Base-by-base conservation (phyloP, 2,113 vertebrate genomes). In the Seriola dumerili region DNA sequence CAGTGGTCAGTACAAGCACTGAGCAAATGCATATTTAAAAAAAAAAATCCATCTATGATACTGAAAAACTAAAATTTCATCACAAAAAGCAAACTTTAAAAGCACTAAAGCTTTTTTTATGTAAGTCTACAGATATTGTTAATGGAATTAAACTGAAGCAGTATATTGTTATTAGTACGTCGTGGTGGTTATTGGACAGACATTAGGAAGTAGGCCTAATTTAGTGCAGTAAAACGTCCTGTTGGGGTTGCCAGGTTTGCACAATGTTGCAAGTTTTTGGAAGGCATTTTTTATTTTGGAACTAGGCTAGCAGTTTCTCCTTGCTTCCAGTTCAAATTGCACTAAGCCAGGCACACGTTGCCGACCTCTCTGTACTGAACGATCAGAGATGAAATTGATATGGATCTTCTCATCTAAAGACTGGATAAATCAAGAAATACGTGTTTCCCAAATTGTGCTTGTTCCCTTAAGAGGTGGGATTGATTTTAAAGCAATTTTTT, bases 401-500 rank as follows among this genome's bases (percentile, higher is more conserved):
- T 72, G 25, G 54, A 85, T 73, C 46, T 59, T 78, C 6, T 71
- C 48, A 54, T 69, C 11, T 73, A 52, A 70, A 29, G n/a, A n/a
- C 25, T 34, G 13, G 50, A 13, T 72, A 65, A 44, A 84, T 79
- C 68, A 72, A 79, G 66, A 84, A 88, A 87, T 69, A 64, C 42
- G 29, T 1, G 19, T 68, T 80, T 77, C 44, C 58, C 52, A 79
- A 68, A 74, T 79, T 80, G 40, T 40, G 5, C 52, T 48, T 32
- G 29, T 67, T 83, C 78, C 42, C 65, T 48, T n/a, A 72, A 75
- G 73, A 44, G 52, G 46, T 52, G 32, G 38, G 21, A 69, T 72
- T 80, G 54, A 81, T 77, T 81, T 84, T 50, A 64, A 85, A 73
- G 66, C 38, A 61, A 34, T 85, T 70, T 78, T 78, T 66, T 55